phyloP scores from a whole-genome alignment of 1,140 invertebrate species.

The Drosophila seguyi region DNA sequence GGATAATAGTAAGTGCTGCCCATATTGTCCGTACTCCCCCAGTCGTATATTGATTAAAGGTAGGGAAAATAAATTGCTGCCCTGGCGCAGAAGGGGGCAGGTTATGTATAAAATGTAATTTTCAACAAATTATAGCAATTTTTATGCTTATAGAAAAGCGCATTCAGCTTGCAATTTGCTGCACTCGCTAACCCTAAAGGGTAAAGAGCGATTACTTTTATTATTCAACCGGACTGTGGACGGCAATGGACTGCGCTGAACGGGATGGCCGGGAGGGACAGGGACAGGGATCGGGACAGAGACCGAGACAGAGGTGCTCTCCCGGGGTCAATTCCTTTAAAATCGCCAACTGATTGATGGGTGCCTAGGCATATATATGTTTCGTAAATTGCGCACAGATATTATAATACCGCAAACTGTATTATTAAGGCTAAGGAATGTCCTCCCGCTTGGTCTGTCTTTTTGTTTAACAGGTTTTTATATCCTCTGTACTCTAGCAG shows the following conservation, averaged over 20 bases:
- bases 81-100: slow-evolving; percentile 5
- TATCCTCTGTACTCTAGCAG: neutral
- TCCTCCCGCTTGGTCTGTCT: slow-evolving; percentile 26
- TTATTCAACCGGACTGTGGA: slow-evolving; percentile 59
- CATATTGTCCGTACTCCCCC: slow-evolving; percentile 43
- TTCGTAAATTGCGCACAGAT: slow-evolving; percentile 61
- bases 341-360: slow-evolving; percentile 77
- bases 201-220: slow-evolving; percentile 85
- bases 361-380: slow-evolving; percentile 75
- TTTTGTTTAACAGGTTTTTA: neutral
- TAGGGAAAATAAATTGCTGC: slow-evolving; percentile 33
- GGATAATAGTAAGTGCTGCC: slow-evolving; percentile 66
- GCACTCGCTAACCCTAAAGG: slow-evolving; percentile 81
- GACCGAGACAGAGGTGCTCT: slow-evolving; percentile 22
- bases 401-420: slow-evolving; percentile 77
- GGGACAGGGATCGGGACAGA: slow-evolving; percentile 15
- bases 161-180: slow-evolving; percentile 77
- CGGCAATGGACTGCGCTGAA: neutral
- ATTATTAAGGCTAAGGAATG: slow-evolving; percentile 70
- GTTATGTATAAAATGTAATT: slow-evolving; percentile 83
- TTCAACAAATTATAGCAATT: slow-evolving; percentile 85
- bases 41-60: slow-evolving; percentile 75
- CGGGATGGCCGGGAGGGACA: slow-evolving; percentile 43
- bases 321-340: slow-evolving; percentile 70
- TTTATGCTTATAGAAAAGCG: slow-evolving; percentile 82